Evolutionary conservation across 2,888 invertebrate genomes (phyloP).

Genomic region (Apamea monoglypha): DNA sequence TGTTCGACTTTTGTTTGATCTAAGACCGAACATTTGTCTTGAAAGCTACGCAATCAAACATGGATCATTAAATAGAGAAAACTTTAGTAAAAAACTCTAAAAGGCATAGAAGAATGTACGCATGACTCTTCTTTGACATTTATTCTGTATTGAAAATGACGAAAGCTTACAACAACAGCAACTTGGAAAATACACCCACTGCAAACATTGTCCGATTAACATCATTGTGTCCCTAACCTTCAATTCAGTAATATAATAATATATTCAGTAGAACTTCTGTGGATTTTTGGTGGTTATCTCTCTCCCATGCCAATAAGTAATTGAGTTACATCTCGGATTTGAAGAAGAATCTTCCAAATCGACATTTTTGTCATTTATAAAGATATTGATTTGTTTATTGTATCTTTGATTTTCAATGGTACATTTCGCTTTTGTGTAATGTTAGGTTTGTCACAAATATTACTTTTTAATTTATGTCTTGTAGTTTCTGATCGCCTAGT

Average conservation of each 20-base stretch:
- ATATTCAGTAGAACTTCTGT: constrained; percentile 24
- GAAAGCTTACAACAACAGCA: not conserved
- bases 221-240: too few species aligned
- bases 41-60: constrained; percentile 7
- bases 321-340: constrained; percentile 45
- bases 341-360: constrained; percentile 32
- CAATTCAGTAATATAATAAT: too few species aligned
- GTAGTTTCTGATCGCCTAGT: not conserved
- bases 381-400: constrained; percentile 12
- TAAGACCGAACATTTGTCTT: constrained; percentile 16
- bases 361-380: constrained; percentile 10
- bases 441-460: not conserved
- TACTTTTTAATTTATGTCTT: not conserved
- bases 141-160: not conserved
- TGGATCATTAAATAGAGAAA: not conserved
- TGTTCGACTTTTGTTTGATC: not conserved
- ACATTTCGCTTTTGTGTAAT: not conserved
- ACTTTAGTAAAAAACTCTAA: not conserved
- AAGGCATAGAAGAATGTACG: not conserved
- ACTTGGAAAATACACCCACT: not conserved
- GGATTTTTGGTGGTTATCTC: not conserved
- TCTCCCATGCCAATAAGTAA: constrained; percentile 44
- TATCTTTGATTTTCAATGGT: constrained; percentile 14
- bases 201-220: not conserved
- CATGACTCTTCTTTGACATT: not conserved